phyloP scores from a whole-genome alignment of 2,797 vertebrate species.

The Adelosebastes latens region DNA sequence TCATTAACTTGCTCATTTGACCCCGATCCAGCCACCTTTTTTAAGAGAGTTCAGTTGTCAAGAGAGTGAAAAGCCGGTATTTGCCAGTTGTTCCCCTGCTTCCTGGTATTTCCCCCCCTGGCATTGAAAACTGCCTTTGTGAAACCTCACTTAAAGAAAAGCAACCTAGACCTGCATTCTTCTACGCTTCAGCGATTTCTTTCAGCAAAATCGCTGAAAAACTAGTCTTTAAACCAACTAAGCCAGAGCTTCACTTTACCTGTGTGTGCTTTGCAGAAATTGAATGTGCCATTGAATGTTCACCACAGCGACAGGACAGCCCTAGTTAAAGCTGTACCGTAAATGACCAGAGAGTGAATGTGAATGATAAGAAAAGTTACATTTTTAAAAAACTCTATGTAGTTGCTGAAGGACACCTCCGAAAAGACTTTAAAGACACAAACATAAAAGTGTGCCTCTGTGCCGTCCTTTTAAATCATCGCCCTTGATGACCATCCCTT shows the following conservation, averaged over 20 bases:
- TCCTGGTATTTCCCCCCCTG: conserved; percentile 54
- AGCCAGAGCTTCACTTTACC: conserved; percentile 11
- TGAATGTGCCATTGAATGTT: neutral
- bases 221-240: neutral
- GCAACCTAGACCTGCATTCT: conserved; percentile 51
- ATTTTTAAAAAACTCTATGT: neutral
- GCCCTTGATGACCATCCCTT: neutral
- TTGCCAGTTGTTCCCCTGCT: conserved; percentile 25
- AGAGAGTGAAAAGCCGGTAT: conserved; percentile 22
- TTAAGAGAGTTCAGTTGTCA: conserved; percentile 21
- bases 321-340: neutral
- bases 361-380: neutral
- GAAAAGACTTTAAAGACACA: neutral
- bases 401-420: neutral
- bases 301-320: neutral
- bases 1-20: conserved; percentile 9
- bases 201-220: conserved; percentile 31
- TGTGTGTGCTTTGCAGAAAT: conserved; percentile 6
- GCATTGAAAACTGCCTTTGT: conserved; percentile 58
- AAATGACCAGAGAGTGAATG: neutral
- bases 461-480: neutral
- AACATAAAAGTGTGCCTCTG: neutral
- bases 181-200: conserved; percentile 41
- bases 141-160: conserved; percentile 41
- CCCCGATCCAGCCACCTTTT: neutral